Base-by-base conservation (phyloP, 2,113 vertebrate genomes). In the Nannospalax galili region DNA sequence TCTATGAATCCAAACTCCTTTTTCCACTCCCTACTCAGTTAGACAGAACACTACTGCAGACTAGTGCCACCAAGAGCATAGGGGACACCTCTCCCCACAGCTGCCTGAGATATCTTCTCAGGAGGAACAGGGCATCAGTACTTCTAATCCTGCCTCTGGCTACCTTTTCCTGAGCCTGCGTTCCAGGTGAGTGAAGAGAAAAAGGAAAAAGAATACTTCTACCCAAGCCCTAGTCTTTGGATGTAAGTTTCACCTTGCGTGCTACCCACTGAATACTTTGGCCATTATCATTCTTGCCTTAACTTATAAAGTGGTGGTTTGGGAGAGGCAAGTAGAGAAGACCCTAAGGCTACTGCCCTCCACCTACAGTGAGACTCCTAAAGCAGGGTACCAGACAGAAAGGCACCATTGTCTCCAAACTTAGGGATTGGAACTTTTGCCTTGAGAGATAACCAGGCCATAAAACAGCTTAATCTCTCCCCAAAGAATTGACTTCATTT, bases 401-500 rank as follows among this genome's bases (percentile, higher is more conserved):
- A 62, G 88, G 17, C 12, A 24, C 20, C 70, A 48, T 1, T 75
- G 26, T 64, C 67, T 30, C 82, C 62, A 30, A 24, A 85, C 16
- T 69, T 56, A 73, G 3, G 35, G 42, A 28, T 74, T 74, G 20
- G 74, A 77, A 65, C 37, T 56, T 73, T 86, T 91, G 79, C 35
- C 84, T 86, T 60, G 42, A 35, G 37, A 35, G 45, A 89, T 28
- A 92, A 67, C 37, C 17, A 77, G 40, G 3, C 28, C 16, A 67
- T 26, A 45, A 74, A 93, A 77, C 26, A 95, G n/a, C 48, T 48
- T 93, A 81, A 58, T 84, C n/a, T 88, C 32, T 77, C 84, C 37
- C 48, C 32, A 72, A 86, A 80, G 45, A 94, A 84, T 32, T 40
- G 7, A 42, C 64, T 82, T 82, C 45, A 67, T 91, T 85, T 91